Evolutionary conservation across 2,797 vertebrate species (phyloP).

Genomic region (Trachops cirrhosus): DNA sequence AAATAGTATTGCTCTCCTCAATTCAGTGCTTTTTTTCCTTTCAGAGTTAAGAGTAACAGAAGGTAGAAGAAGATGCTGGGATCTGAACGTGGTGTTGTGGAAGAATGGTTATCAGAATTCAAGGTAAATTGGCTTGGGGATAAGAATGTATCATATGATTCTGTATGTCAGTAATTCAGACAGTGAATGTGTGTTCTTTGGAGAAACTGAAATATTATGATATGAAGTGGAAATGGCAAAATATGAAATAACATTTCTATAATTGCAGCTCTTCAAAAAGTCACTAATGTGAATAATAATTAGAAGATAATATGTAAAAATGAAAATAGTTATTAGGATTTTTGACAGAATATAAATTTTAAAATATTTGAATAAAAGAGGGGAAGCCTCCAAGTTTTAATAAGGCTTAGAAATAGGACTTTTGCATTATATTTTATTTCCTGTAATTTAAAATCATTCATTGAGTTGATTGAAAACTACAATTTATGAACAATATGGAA

Average conservation of each 20-base stretch:
- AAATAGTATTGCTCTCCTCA: neutral
- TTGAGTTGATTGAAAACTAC: neutral
- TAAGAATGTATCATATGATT: neutral
- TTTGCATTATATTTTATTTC: constrained; percentile 9
- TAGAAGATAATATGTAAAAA: neutral
- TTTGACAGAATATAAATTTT: neutral
- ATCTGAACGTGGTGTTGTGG: constrained; percentile 93
- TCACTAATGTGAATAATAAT: neutral
- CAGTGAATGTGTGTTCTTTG: neutral
- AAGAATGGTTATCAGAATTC: constrained; percentile 99
- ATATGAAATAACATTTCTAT: constrained; percentile 13
- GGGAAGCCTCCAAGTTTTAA: neutral
- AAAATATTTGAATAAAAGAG: neutral
- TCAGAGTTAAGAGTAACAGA: constrained; percentile 79
- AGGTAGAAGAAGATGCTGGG: constrained; percentile 93
- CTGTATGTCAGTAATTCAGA: neutral
- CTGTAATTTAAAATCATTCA: constrained; percentile 20
- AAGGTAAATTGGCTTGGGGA: constrained; percentile 87
- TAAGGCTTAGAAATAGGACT: constrained; percentile 2
- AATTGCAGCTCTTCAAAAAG: neutral
- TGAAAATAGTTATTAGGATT: constrained; percentile 13
- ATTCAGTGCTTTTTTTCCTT: constrained; percentile 47
- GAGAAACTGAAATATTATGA: neutral
- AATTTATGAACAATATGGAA: neutral
- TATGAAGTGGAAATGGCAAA: neutral